These are phyloP conservation scores for Mizuhopecten yessoensis DNA, from an alignment of 1,140 invertebrate genomes.

Conservation along the genomic window DNA sequence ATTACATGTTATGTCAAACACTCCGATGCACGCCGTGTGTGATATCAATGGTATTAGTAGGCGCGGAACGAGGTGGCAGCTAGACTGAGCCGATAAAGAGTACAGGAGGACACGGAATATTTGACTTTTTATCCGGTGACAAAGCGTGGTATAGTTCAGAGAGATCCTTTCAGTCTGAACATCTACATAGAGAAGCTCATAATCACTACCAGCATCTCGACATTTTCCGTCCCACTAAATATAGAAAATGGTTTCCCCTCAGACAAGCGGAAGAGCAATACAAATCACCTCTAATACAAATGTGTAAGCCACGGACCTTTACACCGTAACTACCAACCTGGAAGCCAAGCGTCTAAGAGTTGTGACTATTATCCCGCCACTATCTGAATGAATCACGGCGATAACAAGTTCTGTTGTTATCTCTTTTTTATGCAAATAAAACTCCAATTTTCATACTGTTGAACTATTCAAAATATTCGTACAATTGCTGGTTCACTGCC, in stretches of 20 bases:
- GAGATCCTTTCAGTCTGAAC: background rate
- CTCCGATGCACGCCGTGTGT: background rate
- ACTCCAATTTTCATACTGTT: background rate
- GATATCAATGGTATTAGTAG: background rate
- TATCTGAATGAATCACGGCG: background rate
- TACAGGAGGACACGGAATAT: background rate
- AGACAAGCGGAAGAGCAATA: constrained; percentile 2
- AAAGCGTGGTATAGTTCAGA: constrained; percentile 17
- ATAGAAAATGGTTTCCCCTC: background rate
- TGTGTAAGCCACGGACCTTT: background rate
- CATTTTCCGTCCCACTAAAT: constrained; percentile 33
- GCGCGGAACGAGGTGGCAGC: background rate
- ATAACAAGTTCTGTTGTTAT: too few species aligned
- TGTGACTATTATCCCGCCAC: background rate
- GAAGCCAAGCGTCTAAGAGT: background rate
- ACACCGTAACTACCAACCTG: background rate
- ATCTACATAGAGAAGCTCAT: constrained; percentile 1
- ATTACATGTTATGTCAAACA: constrained; percentile 15
- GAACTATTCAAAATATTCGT: background rate
- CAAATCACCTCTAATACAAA: background rate
- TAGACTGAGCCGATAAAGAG: background rate
- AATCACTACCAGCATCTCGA: constrained; percentile 11
- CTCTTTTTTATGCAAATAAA: background rate
- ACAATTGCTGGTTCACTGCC: background rate
- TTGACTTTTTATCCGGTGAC: constrained; percentile 8